A percentile compares a stretch with the other conserved stretches of the same genome.
Evolutionary conservation across 2,113 vertebrate genomes (phyloP).

Genomic region (Laticauda laticaudata): DNA sequence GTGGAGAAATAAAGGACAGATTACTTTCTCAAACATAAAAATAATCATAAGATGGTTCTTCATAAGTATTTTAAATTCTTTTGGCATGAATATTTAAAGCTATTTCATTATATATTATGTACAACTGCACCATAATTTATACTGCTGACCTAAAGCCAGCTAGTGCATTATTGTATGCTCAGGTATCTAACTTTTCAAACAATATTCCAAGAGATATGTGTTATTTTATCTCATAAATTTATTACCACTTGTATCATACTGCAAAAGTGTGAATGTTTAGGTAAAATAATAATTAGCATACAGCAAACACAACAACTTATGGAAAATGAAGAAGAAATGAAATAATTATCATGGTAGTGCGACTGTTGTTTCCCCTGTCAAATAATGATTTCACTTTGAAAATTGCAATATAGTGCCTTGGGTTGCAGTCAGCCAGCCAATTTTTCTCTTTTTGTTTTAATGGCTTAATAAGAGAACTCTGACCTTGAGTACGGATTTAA

Average conservation of each 20-base stretch:
- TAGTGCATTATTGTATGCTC: not conserved
- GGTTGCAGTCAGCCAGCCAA: slow-evolving; percentile 4
- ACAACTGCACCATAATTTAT: not conserved
- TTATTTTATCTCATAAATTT: not conserved
- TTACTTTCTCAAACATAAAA: not conserved
- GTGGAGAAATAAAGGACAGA: not conserved
- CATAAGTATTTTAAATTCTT: not conserved
- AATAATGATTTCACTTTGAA: slow-evolving; percentile 29
- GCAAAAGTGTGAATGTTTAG: slow-evolving; percentile 28
- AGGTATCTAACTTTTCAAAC: not conserved
- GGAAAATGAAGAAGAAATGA: not conserved
- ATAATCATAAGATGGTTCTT: not conserved
- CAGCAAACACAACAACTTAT: slow-evolving; percentile 16
- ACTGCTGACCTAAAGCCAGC: not conserved
- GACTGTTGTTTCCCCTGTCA: slow-evolving; percentile 23
- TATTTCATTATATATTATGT: not conserved
- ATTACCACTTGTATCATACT: slow-evolving; percentile 24
- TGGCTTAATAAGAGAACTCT: slow-evolving; percentile 11
- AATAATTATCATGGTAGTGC: slow-evolving; percentile 26
- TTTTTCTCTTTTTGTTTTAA: slow-evolving; percentile 3
- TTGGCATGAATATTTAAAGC: not conserved
- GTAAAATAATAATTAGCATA: slow-evolving; percentile 49
- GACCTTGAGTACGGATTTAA: slow-evolving; percentile 34
- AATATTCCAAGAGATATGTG: not conserved
- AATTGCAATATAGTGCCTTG: slow-evolving; percentile 11